A percentile compares a stretch with the other conserved stretches of the same genome.
Evolutionary conservation across 2,888 invertebrate genomes (phyloP).

Genomic region (Caenorhabditis japonica): DNA sequence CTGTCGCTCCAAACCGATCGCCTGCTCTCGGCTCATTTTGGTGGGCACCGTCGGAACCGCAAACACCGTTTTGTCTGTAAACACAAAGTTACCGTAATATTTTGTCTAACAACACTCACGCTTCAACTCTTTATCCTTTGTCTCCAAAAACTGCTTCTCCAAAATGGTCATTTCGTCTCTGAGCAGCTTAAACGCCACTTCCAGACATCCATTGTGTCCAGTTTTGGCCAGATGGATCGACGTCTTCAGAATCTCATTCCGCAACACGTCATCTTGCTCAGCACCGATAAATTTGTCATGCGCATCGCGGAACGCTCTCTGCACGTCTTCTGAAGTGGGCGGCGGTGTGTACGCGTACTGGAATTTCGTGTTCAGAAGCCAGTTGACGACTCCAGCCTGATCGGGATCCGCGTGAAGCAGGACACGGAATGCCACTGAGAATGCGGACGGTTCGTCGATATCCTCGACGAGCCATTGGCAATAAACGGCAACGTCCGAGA

Average conservation of each 20-base stretch:
- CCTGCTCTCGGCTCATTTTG: constrained; percentile 15
- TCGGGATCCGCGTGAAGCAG: constrained; percentile 23
- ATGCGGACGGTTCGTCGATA: constrained; percentile 12
- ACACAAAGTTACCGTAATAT: constrained; percentile 1
- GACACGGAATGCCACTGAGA: constrained; percentile 1
- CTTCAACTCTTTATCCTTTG: constrained; percentile 26
- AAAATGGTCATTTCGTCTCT: constrained; percentile 2
- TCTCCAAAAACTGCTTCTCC: constrained; percentile 16
- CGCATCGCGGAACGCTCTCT: constrained; percentile 3
- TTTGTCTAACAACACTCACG: constrained; percentile 2
- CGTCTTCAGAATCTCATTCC: constrained; percentile 2
- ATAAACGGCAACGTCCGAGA: constrained; percentile 6
- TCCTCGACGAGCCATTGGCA: constrained; percentile 26
- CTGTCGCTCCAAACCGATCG: not conserved
- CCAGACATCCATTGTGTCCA: constrained; percentile 4
- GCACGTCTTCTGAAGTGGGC: constrained; percentile 2
- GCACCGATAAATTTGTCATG: not conserved
- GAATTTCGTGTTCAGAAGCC: constrained; percentile 37
- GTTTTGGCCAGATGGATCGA: constrained; percentile 28
- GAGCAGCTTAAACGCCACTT: constrained; percentile 11
- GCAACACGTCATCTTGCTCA: not conserved
- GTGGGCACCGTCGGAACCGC: constrained; percentile 5
- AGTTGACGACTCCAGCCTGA: constrained; percentile 29
- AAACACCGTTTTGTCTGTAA: constrained; percentile 23
- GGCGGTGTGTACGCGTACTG: not conserved